phyloP scores from a whole-genome alignment of 2,888 invertebrate species.

The Eilema griseolum region DNA sequence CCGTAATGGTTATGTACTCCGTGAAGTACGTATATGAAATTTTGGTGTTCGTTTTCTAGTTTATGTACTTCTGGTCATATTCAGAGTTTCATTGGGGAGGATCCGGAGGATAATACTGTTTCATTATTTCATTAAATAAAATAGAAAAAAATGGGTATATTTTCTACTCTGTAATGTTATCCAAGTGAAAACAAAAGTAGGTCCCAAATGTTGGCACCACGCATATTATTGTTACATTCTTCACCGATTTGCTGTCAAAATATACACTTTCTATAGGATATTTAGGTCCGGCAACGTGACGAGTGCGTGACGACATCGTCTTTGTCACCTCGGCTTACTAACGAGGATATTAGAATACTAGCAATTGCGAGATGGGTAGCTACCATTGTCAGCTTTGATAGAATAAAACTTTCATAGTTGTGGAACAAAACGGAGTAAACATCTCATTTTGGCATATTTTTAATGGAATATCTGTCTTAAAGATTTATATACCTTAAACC shows the following conservation, averaged over 20 bases:
- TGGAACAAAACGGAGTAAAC: not conserved
- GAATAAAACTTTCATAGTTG: not conserved
- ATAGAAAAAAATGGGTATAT: too few species aligned
- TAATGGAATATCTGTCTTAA: not conserved
- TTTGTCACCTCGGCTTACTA: slow-evolving; percentile 9
- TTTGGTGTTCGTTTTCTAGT: too few species aligned
- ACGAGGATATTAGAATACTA: slow-evolving; percentile 7
- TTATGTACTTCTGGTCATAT: too few species aligned
- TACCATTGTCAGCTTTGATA: not conserved
- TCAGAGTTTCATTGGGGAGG: too few species aligned
- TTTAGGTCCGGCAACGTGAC: slow-evolving; percentile 22
- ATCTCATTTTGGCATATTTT: not conserved
- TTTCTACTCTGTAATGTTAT: not conserved
- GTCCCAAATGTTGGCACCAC: slow-evolving; percentile 35
- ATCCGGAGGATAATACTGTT: too few species aligned
- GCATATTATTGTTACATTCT: slow-evolving; percentile 45
- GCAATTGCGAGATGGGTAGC: not conserved
- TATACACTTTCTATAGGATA: slow-evolving; percentile 41
- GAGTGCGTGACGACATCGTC: slow-evolving; percentile 14
- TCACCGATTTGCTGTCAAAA: slow-evolving; percentile 42
- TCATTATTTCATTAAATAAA: too few species aligned
- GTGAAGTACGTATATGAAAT: too few species aligned
- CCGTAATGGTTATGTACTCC: too few species aligned
- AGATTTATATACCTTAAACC: not conserved
- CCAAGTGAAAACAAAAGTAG: slow-evolving; percentile 11